These are phyloP conservation scores for Megalopta genalis DNA, from an alignment of 1,140 invertebrate genomes.

Conservation along the genomic window DNA sequence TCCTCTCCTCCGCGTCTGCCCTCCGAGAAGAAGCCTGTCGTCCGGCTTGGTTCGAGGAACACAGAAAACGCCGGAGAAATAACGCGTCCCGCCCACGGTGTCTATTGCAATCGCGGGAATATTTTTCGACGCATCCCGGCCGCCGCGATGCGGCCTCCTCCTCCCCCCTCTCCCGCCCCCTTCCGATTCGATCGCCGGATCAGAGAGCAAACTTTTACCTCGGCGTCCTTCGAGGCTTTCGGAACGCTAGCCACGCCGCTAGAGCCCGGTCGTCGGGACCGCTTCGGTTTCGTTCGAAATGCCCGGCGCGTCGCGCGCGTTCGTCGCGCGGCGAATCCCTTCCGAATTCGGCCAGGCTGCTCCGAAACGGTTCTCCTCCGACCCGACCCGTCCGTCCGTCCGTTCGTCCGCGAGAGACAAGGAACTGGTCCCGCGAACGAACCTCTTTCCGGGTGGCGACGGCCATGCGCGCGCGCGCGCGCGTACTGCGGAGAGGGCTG, in stretches of 20 bases:
- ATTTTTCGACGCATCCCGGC: conserved; percentile 11
- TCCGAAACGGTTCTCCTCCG: not conserved
- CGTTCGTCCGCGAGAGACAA: not conserved
- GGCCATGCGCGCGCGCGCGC: not conserved
- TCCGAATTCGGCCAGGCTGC: too few species aligned
- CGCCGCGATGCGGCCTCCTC: not conserved
- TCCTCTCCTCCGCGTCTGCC: too few species aligned
- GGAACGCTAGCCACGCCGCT: not conserved
- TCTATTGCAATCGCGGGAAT: conserved; percentile 28
- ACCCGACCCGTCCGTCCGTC: too few species aligned
- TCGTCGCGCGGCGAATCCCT: not conserved
- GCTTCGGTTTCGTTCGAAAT: not conserved
- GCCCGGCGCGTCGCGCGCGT: not conserved
- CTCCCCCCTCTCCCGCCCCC: too few species aligned
- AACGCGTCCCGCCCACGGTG: conserved; percentile 43
- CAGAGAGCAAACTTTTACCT: conserved; percentile 43
- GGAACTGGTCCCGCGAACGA: conserved; percentile 22
- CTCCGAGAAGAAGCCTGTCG: too few species aligned
- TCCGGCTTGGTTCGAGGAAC: conserved; percentile 47
- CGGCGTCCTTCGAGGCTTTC: conserved; percentile 31
- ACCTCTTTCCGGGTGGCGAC: conserved; percentile 49
- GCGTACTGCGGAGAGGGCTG: not conserved
- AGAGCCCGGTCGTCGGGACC: too few species aligned
- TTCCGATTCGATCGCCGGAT: conserved; percentile 8
- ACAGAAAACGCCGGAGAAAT: conserved; percentile 49